Conservation (phyloP, 2,113 vertebrate genomes). For the Hiodon tergisus region DNA sequence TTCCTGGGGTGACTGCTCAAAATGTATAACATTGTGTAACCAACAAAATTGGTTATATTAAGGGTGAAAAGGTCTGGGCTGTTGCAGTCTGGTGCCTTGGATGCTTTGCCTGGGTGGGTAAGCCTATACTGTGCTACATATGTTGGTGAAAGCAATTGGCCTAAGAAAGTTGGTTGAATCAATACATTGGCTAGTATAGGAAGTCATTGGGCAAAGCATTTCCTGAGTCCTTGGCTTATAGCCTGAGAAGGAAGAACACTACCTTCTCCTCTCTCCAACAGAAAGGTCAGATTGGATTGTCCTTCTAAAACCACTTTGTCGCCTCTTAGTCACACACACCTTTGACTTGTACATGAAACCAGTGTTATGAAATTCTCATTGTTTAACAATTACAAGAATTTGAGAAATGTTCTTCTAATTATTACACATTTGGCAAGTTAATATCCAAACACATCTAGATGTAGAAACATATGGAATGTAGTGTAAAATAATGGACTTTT, state of each 20-base stretch:
- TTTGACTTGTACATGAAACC: not conserved
- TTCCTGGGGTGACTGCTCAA: too few relatives aligned
- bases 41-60: too few relatives aligned
- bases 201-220: conserved; percentile 24
- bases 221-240: conserved; percentile 11
- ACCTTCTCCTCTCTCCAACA: conserved; percentile 3
- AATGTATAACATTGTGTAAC: too few relatives aligned
- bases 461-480: not conserved
- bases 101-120: too few relatives aligned
- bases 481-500: conserved; percentile 26
- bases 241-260: conserved; percentile 1
- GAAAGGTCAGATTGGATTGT: not conserved
- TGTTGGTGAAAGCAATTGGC: not conserved
- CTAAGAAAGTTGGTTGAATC: not conserved
- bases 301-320: not conserved
- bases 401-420: not conserved
- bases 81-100: too few relatives aligned
- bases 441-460: not conserved
- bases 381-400: not conserved
- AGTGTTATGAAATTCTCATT: not conserved
- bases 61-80: too few relatives aligned
- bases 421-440: not conserved
- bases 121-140: too few relatives aligned
- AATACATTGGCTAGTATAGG: conserved; percentile 1
- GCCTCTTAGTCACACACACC: not conserved